Evolutionary conservation across 1,140 invertebrate species (phyloP).

Genomic region (Caerostris extrusa): DNA sequence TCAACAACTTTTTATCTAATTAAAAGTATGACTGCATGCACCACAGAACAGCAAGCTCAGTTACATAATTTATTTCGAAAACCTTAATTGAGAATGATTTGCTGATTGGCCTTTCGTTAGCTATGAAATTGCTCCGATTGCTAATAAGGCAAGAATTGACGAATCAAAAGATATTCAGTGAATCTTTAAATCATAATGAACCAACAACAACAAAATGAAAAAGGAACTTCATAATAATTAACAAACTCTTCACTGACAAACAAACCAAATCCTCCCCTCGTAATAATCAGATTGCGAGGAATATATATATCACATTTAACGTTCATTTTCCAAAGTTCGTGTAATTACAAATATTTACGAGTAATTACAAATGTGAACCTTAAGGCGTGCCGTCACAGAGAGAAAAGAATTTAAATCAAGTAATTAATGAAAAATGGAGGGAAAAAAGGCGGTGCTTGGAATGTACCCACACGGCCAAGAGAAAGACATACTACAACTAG

Average conservation of each 20-base stretch:
- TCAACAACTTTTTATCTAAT: not conserved
- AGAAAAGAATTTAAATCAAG: constrained; percentile 71
- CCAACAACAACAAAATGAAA: not conserved
- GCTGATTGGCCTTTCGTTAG: not conserved
- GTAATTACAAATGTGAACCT: constrained; percentile 66
- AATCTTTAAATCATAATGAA: not conserved
- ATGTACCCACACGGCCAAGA: not conserved
- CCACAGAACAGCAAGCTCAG: not conserved
- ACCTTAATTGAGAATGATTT: constrained; percentile 2
- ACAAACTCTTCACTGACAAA: not conserved
- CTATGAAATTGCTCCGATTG: not conserved
- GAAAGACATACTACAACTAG: not conserved
- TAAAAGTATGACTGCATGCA: not conserved
- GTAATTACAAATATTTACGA: constrained; percentile 76
- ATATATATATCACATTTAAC: not conserved
- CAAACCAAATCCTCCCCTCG: constrained; percentile 4
- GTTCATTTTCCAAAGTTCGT: constrained; percentile 1
- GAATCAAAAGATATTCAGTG: not conserved
- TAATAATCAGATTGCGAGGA: constrained; percentile 8
- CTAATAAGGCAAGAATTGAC: not conserved
- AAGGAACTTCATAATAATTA: constrained; percentile 49
- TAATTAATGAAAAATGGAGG: constrained; percentile 74
- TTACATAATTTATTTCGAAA: not conserved
- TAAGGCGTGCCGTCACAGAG: not conserved
- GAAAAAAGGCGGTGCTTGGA: not conserved